A percentile compares a stretch with the other conserved stretches of the same genome.
Evolutionary conservation across 2,797 vertebrate species (phyloP).

Genomic region (Girardinus metallicus): DNA sequence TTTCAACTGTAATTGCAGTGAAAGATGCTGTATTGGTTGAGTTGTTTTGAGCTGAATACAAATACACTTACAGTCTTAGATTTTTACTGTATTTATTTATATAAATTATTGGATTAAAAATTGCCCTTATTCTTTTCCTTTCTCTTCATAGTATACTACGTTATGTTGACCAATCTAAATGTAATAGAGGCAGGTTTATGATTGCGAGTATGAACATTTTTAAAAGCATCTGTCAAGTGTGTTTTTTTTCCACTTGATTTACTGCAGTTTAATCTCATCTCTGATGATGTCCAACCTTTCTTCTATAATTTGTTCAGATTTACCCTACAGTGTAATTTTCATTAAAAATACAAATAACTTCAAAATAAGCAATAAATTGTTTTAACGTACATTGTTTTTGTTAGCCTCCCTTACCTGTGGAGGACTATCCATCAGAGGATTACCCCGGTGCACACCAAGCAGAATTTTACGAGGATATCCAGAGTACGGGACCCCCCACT

Average conservation of each 20-base stretch:
- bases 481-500: conserved; percentile 25
- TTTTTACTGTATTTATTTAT: not conserved
- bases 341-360: not conserved
- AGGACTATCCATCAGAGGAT: conserved; percentile 84
- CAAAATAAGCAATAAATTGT: not conserved
- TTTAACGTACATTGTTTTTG: not conserved
- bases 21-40: not conserved
- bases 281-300: not conserved
- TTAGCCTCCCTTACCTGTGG: conserved; percentile 90
- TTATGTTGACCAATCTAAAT: not conserved
- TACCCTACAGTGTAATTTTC: not conserved
- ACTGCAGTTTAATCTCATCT: not conserved
- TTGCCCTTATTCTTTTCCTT: not conserved
- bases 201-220: not conserved
- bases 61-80: not conserved
- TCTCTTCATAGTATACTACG: not conserved
- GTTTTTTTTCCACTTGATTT: not conserved
- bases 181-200: not conserved
- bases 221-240: not conserved
- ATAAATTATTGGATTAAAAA: not conserved
- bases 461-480: conserved; percentile 37
- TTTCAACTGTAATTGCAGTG: not conserved
- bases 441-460: conserved; percentile 36
- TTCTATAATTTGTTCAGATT: not conserved
- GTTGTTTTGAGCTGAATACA: not conserved